Base-by-base conservation (phyloP, 2,888 invertebrate genomes). In the Synergus laeviventris region DNA sequence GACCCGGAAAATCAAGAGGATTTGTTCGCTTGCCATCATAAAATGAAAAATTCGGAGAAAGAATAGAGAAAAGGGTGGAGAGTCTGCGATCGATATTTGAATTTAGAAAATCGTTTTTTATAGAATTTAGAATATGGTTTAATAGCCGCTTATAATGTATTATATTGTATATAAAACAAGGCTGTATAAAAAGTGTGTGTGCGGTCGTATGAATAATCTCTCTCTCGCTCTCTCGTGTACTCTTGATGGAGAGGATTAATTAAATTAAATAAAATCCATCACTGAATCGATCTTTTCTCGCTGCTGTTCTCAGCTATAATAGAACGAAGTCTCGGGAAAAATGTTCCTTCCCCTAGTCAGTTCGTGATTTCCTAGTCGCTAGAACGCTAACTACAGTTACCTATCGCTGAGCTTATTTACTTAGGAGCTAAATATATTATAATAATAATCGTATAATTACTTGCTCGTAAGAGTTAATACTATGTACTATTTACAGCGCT, bases 401-500 rank as follows among this genome's bases (percentile, higher is more conserved):
- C 88, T 88, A 87, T 78, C 74, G 77, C 83, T 85, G 84, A 79
- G 83, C 82, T 82, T 85, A 85, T 76, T 74, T 80, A 79, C 84
- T 84, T 85, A 84, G 64, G 79, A 66, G 81, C 83, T 84, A 83
- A 86, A 88, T 84, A 84, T 81, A 81, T 85, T 89, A 88, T 88
- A 87, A 87, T 88, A 89, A 86, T 87, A 86, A 88, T 89, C 84
- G 84, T 88, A 88, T 87, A 87, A 85, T 88, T 90, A 90, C 87
- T 89, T 89, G 86, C 83, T 88, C 85, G 87, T 90, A 89, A 82
- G 88, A 87, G 85, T 84, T 90, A 90, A 82, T 89, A 89, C 87
- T 90, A 90, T 89, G 85, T 90, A 90, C 89, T 91, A 90, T 91
- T 84, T 90, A 91, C 91, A 91, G 88, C 86, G 88, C 87, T 89